phyloP scores from a whole-genome alignment of 2,797 vertebrate species.

The Parauchenoglanis ngamensis region DNA sequence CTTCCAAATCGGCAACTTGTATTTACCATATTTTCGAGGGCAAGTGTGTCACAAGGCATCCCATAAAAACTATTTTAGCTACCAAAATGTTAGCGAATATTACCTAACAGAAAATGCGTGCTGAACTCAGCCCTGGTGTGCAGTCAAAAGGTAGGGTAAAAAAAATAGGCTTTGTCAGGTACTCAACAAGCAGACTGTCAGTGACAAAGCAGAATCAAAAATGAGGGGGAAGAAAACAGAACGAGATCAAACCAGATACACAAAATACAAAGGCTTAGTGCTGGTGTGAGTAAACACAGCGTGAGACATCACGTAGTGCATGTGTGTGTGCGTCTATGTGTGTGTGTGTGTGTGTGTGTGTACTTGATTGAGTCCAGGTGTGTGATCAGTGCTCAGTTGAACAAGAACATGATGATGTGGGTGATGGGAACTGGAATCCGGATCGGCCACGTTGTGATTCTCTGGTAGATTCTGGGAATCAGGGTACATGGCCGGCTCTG shows the following conservation, averaged over 20 bases:
- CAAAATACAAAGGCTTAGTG: neutral
- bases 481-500: neutral
- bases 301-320: too few relatives aligned
- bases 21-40: too few relatives aligned
- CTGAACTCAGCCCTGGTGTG: too few relatives aligned
- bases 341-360: conserved; percentile 7
- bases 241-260: neutral
- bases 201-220: neutral
- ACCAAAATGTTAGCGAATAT: too few relatives aligned
- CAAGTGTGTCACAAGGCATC: too few relatives aligned
- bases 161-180: neutral
- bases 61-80: too few relatives aligned
- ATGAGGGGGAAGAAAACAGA: neutral
- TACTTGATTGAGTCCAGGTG: neutral
- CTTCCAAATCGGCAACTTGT: too few relatives aligned
- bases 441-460: neutral
- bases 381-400: neutral
- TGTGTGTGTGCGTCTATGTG: neutral
- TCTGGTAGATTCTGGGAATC: neutral
- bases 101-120: too few relatives aligned
- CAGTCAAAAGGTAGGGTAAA: neutral
- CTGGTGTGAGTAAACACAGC: neutral
- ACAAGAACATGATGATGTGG: neutral
- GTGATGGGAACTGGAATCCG: neutral
- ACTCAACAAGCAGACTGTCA: neutral